Evolutionary conservation across 2,888 invertebrate genomes (phyloP).

Genomic region (Archaeoteleia sp.): DNA sequence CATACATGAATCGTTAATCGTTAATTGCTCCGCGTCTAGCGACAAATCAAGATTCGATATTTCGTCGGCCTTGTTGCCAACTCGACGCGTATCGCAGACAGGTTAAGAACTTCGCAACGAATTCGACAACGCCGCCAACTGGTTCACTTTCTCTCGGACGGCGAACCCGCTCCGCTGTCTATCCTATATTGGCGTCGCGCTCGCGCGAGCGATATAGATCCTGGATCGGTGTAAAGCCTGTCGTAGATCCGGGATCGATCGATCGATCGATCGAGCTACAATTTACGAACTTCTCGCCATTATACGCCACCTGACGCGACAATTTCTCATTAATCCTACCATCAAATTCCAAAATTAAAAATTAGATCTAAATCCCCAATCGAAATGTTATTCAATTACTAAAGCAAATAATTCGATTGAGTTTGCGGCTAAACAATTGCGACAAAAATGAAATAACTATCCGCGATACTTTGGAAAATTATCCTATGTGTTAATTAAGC

Average conservation of each 20-base stretch:
- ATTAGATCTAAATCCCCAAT: no score
- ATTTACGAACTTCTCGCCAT: slow-evolving; percentile 11
- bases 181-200: slow-evolving; percentile 37
- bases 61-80: slow-evolving; percentile 34
- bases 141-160: slow-evolving; percentile 72
- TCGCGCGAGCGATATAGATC: slow-evolving; percentile 18
- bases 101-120: slow-evolving; percentile 55
- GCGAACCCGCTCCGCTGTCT: slow-evolving; percentile 60
- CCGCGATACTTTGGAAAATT: no score
- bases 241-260: slow-evolving; percentile 53
- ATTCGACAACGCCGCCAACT: slow-evolving; percentile 72
- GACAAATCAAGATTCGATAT: slow-evolving; percentile 28
- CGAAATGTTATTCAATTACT: no score
- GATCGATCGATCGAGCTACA: slow-evolving; percentile 27
- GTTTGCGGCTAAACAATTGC: no score
- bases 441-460: no score
- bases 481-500: no score
- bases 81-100: slow-evolving; percentile 20
- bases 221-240: slow-evolving; percentile 41
- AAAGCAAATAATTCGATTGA: no score
- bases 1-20: no score
- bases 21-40: background rate
- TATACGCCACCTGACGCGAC: slow-evolving; percentile 36
- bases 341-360: no score
- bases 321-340: no score